These are phyloP conservation scores for Malurus melanocephalus DNA, from an alignment of 2,113 vertebrate genomes.

Conservation along the genomic window DNA sequence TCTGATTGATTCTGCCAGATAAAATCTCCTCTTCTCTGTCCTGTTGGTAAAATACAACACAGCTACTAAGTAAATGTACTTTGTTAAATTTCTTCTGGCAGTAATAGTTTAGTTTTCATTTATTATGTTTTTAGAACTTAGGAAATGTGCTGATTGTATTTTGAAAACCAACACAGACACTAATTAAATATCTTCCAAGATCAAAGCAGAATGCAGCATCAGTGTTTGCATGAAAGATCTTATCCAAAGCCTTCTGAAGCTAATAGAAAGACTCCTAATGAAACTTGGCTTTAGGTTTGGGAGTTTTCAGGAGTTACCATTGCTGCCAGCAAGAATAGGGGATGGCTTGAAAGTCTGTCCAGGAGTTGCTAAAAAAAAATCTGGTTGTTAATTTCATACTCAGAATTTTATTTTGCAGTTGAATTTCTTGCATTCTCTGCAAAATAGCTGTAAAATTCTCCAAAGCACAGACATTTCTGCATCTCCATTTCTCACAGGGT, in stretches of 20 bases:
- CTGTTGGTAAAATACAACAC: neutral
- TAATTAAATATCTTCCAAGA: slow-evolving; percentile 13
- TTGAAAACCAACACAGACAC: neutral
- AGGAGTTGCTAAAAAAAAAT: neutral
- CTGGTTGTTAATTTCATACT: neutral
- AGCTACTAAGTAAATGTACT: neutral
- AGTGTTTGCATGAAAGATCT: slow-evolving; percentile 16
- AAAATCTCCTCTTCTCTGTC: neutral
- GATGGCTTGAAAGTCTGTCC: neutral
- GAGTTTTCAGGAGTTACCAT: neutral
- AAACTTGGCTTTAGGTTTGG: neutral
- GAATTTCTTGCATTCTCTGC: neutral
- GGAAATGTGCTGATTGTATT: neutral
- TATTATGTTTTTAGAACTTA: neutral
- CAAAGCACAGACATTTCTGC: neutral
- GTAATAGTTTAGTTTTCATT: neutral
- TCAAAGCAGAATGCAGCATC: slow-evolving; percentile 1
- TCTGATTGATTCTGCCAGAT: neutral
- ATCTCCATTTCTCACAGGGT: neutral
- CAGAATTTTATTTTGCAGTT: neutral
- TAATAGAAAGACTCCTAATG: neutral
- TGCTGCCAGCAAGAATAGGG: neutral
- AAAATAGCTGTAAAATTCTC: neutral
- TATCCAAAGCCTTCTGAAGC: neutral
- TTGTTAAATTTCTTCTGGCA: neutral